Conservation (phyloP, 2,888 invertebrate species). For the Trachelus tabidus region DNA sequence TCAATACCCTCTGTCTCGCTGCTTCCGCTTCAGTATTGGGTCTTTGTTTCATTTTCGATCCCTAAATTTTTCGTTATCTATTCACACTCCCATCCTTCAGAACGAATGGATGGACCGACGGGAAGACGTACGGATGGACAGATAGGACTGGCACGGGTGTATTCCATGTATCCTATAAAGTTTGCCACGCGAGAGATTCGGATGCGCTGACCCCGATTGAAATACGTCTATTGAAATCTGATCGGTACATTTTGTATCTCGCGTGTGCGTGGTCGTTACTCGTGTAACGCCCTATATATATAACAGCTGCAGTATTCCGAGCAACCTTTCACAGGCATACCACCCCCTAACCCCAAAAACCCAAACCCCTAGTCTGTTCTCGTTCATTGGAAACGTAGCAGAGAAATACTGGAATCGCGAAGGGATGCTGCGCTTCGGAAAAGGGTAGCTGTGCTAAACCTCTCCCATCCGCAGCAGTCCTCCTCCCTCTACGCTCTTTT, state of each 20-base stretch:
- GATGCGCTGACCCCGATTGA: conserved; percentile 42
- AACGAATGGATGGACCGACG: too few relatives aligned
- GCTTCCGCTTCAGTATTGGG: background rate
- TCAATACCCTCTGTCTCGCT: background rate
- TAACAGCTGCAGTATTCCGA: background rate
- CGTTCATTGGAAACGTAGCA: background rate
- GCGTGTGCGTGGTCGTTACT: conserved; percentile 1
- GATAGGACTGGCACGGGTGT: background rate
- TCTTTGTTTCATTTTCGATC: background rate
- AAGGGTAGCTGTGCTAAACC: background rate
- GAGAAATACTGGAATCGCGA: background rate
- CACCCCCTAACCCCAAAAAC: background rate
- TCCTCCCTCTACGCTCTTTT: background rate
- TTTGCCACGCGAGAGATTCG: conserved; percentile 30
- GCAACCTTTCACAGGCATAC: background rate
- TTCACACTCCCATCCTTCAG: background rate
- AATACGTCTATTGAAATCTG: conserved; percentile 45
- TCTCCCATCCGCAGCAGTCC: background rate
- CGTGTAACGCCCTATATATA: background rate
- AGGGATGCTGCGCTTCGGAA: background rate
- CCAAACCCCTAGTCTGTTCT: background rate
- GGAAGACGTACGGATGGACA: background rate
- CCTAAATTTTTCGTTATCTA: background rate
- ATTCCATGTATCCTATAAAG: background rate
- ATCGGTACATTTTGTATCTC: conserved; percentile 34